Evolutionary conservation across 2,888 invertebrate genomes (phyloP).

Genomic region (Maniola hyperantus): DNA sequence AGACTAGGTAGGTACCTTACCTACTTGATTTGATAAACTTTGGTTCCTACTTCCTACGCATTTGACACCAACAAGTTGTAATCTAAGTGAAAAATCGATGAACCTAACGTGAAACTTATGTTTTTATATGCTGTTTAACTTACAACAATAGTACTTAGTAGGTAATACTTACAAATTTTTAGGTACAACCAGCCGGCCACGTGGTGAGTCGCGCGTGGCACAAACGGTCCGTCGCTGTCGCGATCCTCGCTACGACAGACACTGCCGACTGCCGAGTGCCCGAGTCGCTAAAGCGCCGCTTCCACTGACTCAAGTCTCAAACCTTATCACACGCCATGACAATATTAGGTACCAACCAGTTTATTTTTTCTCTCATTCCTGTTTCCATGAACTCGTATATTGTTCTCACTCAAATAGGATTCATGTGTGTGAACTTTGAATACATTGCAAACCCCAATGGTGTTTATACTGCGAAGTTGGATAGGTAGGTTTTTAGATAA

Average conservation of each 20-base stretch:
- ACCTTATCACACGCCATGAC: conserved; percentile 45
- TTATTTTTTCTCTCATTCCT: conserved; percentile 31
- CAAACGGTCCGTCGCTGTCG: conserved; percentile 64
- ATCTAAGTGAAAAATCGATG: background rate
- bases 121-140: background rate
- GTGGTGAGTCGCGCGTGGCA: conserved; percentile 57
- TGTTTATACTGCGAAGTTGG: conserved; percentile 42
- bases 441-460: background rate
- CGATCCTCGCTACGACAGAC: conserved; percentile 69
- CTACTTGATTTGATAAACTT: conserved; percentile 3
- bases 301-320: conserved; percentile 34
- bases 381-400: conserved; percentile 19
- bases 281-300: conserved; percentile 42
- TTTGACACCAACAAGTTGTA: conserved; percentile 4
- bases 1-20: too few species aligned
- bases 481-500: conserved; percentile 12
- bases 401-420: conserved; percentile 35
- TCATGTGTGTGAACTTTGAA: conserved; percentile 3
- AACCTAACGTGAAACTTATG: background rate
- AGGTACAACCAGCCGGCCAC: conserved; percentile 66
- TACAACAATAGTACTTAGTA: background rate
- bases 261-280: too few species aligned
- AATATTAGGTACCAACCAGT: conserved; percentile 39
- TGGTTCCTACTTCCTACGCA: background rate
- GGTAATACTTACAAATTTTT: conserved; percentile 65